phyloP scores from a whole-genome alignment of 1,140 invertebrate genomes.

The Pseudomyrmex pallidus region DNA sequence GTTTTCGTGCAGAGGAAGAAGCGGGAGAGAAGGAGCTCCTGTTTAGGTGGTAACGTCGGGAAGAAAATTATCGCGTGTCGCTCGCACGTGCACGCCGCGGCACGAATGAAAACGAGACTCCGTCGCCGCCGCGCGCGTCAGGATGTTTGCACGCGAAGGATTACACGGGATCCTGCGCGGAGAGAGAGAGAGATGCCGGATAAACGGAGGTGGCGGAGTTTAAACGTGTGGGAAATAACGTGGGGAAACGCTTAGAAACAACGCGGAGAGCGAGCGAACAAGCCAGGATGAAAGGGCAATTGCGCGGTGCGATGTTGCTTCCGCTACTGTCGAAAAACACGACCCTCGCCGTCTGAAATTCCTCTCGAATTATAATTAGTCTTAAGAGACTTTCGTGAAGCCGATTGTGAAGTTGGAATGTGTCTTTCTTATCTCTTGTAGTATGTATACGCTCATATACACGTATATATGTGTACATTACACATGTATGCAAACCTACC shows the following conservation, averaged over 20 bases:
- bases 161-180: conserved; percentile 30
- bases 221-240: conserved; percentile 50
- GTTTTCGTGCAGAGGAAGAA: conserved; percentile 17
- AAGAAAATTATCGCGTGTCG: conserved; percentile 51
- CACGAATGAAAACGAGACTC: conserved; percentile 8
- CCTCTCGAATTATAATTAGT: conserved; percentile 27
- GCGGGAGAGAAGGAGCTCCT: conserved; percentile 9
- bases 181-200: conserved; percentile 38
- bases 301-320: not conserved
- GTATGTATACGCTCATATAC: not conserved
- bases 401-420: not conserved
- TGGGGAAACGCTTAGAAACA: conserved; percentile 18
- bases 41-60: conserved; percentile 8
- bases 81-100: conserved; percentile 25
- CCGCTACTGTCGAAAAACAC: conserved; percentile 30
- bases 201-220: conserved; percentile 42
- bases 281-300: conserved; percentile 45
- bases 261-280: not conserved
- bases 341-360: not conserved
- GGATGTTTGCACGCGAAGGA: conserved; percentile 50
- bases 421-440: not conserved
- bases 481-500: too few species aligned
- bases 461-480: too few species aligned
- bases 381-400: not conserved
- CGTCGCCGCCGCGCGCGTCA: conserved; percentile 13